These are phyloP conservation scores for Stichopus chloronotus DNA, from an alignment of 35 echinoderm and acorn worm genomes.

Conservation along the genomic window DNA sequence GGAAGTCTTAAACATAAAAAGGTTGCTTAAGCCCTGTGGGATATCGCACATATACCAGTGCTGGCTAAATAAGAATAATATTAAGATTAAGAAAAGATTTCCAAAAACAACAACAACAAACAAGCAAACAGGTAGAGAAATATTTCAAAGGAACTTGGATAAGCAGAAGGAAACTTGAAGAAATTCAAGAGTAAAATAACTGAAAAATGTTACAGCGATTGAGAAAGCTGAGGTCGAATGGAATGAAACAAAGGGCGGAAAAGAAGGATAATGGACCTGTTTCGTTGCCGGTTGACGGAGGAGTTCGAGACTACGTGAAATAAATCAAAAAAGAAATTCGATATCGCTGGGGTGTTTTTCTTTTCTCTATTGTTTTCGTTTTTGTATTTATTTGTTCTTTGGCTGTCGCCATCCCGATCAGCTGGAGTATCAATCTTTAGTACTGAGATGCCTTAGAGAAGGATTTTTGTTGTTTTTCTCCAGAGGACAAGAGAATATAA, in stretches of 20 bases:
- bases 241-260: not conserved
- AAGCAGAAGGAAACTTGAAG: not conserved
- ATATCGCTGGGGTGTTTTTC: not conserved
- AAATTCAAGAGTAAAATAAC: conserved; percentile 7
- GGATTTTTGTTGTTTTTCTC: conserved; percentile 26
- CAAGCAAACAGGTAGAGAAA: conserved; percentile 1
- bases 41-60: conserved; percentile 23
- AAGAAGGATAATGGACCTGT: conserved; percentile 16
- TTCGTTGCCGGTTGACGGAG: not conserved
- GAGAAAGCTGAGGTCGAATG: conserved; percentile 1
- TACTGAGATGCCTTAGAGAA: conserved; percentile 32
- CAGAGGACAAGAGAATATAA: conserved; percentile 27
- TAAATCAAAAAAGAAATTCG: conserved; percentile 23
- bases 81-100: not conserved
- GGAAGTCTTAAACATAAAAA: conserved; percentile 37
- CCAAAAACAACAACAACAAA: not conserved
- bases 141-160: conserved; percentile 34
- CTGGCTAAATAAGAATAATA: conserved; percentile 36
- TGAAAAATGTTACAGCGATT: conserved; percentile 22
- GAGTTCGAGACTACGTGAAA: conserved; percentile 39
- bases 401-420: no score
- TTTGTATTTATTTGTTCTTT: not conserved
- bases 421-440: no score
- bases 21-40: conserved; percentile 52
- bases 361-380: not conserved